A percentile compares a stretch with the other conserved stretches of the same genome.
phyloP scores from a whole-genome alignment of 1,140 invertebrate species.

The Macrobrachium rosenbergii region DNA sequence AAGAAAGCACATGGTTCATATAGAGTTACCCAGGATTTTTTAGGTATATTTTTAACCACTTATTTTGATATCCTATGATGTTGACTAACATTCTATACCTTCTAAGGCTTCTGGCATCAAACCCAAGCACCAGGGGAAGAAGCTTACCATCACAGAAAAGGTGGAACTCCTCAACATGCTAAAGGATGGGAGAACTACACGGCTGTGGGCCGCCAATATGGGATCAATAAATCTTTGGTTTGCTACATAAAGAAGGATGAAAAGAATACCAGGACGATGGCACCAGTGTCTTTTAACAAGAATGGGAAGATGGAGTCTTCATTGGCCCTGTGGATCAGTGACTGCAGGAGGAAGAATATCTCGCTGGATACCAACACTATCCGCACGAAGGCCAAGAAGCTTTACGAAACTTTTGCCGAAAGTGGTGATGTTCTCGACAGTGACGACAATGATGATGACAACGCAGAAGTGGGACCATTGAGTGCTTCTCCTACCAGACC shows the following conservation, averaged over 20 bases:
- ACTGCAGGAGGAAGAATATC: conserved; percentile 35
- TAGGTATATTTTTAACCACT: no score
- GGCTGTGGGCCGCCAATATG: conserved; percentile 44
- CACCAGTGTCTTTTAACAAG: neutral
- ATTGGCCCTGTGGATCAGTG: conserved; percentile 12
- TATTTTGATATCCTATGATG: no score
- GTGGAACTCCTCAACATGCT: conserved; percentile 58
- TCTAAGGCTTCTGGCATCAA: conserved; percentile 11
- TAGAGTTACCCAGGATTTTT: no score
- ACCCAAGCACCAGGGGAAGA: conserved; percentile 41
- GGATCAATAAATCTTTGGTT: conserved; percentile 41
- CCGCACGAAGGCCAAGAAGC: conserved; percentile 3
- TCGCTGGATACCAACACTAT: conserved; percentile 15
- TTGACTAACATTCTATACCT: conserved; percentile 16
- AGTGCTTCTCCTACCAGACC: no score
- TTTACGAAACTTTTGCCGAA: neutral
- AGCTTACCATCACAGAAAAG: conserved; percentile 52
- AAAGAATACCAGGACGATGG: neutral
- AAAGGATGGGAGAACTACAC: conserved; percentile 51
- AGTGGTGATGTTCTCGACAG: neutral
- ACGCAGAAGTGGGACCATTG: no score
- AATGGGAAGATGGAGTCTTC: no score
- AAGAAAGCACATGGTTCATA: no score
- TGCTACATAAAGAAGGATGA: conserved; percentile 14
- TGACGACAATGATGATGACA: neutral